These are phyloP conservation scores for Tapirus terrestris DNA, from an alignment of 2,113 vertebrate species.

Conservation along the genomic window DNA sequence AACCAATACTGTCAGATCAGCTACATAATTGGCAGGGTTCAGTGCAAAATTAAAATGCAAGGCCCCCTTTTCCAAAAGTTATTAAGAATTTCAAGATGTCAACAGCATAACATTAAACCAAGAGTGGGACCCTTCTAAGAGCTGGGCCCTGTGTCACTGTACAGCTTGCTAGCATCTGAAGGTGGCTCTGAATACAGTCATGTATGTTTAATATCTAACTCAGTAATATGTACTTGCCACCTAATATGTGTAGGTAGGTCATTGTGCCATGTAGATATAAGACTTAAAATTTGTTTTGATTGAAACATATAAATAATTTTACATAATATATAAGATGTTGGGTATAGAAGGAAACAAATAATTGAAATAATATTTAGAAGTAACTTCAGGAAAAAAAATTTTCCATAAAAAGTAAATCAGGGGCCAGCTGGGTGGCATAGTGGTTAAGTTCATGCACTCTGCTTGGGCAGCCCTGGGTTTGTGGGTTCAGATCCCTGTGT, in stretches of 20 bases:
- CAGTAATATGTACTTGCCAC: not conserved
- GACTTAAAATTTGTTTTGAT: not conserved
- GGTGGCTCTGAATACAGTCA: not conserved
- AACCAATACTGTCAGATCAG: not conserved
- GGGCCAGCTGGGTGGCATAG: too few relatives aligned
- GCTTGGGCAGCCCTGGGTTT: too few relatives aligned
- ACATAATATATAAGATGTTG: not conserved
- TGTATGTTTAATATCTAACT: not conserved
- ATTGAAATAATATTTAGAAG: not conserved
- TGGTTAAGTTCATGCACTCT: too few relatives aligned
- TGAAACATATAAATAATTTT: not conserved
- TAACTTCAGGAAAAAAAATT: not conserved
- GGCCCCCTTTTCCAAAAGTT: not conserved
- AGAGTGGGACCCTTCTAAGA: not conserved
- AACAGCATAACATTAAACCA: not conserved
- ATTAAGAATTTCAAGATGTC: not conserved
- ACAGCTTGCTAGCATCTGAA: not conserved
- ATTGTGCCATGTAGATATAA: not conserved
- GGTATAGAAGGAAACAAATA: not conserved
- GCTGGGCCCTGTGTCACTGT: fast-evolving
- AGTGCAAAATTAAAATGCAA: not conserved
- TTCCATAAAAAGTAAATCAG: not conserved
- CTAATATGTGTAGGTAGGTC: not conserved
- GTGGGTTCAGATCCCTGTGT: too few relatives aligned
- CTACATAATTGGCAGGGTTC: not conserved